Evolutionary conservation across 2,113 vertebrate species (phyloP).

Genomic region (Cyphomyrus plagiostoma): DNA sequence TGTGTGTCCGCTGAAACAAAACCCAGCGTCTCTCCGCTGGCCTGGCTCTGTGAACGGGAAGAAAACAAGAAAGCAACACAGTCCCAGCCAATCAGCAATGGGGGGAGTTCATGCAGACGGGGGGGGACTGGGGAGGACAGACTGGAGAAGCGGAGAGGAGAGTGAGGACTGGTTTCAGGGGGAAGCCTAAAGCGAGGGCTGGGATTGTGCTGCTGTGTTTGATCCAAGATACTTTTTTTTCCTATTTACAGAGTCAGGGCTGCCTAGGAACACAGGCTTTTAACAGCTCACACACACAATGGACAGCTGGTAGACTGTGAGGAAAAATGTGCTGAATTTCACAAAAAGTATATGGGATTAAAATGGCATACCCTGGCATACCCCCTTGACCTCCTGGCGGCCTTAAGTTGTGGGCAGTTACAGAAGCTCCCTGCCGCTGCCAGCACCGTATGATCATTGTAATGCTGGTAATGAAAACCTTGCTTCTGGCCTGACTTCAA

Average conservation of each 20-base stretch:
- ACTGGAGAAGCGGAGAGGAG: not conserved
- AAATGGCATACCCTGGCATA: not conserved
- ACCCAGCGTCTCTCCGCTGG: not conserved
- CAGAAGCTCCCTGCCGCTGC: not conserved
- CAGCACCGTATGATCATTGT: not conserved
- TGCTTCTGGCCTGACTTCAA: not conserved
- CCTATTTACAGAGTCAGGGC: not conserved
- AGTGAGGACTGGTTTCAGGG: not conserved
- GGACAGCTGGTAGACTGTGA: not conserved
- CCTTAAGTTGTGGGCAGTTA: not conserved
- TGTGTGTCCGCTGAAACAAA: not conserved
- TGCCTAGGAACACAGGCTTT: not conserved
- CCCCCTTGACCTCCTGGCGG: not conserved
- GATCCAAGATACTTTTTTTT: not conserved
- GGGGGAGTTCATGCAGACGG: not conserved
- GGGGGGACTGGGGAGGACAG: not conserved
- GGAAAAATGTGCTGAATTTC: not conserved
- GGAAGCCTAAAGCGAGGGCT: not conserved
- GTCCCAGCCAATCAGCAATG: not conserved
- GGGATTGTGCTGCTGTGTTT: not conserved
- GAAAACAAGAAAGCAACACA: not conserved
- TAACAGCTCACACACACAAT: not conserved
- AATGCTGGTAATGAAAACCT: not conserved
- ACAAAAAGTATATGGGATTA: not conserved
- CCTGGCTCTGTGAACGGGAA: not conserved